These are phyloP conservation scores for Ispidina picta DNA, from an alignment of 2,797 vertebrate species.

Conservation along the genomic window DNA sequence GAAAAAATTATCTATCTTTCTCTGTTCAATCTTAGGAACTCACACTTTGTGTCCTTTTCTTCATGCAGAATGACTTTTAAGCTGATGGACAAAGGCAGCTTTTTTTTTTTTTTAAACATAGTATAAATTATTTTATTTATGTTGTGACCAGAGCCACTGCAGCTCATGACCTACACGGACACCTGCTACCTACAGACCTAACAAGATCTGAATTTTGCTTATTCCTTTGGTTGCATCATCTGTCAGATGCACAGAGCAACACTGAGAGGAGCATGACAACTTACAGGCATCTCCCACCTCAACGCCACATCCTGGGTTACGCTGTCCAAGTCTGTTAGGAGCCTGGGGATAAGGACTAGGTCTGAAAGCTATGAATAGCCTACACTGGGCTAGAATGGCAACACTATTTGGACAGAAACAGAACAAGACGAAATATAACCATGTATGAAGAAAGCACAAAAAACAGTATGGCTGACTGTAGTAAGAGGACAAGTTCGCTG, in stretches of 20 bases:
- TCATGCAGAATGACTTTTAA: neutral
- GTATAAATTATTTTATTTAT: neutral
- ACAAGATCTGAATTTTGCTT: neutral
- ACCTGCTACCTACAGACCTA: neutral
- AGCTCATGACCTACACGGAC: neutral
- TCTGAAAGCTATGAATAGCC: conserved; percentile 25
- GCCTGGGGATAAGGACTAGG: neutral
- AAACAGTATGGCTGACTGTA: neutral
- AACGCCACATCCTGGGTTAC: neutral
- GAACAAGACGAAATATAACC: neutral
- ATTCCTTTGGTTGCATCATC: neutral
- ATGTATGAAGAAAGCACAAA: neutral
- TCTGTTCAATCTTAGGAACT: neutral
- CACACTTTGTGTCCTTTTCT: neutral
- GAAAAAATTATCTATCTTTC: neutral
- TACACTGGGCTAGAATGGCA: neutral
- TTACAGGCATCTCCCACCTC: neutral
- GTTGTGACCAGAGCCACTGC: neutral
- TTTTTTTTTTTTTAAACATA: neutral
- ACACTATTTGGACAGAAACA: neutral
- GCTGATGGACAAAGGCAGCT: neutral
- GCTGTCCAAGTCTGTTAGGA: neutral
- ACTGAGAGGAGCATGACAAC: neutral
- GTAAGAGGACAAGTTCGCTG: neutral
- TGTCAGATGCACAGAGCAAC: neutral